Evolutionary conservation across 2,888 invertebrate genomes (phyloP).

Genomic region (Microchrysa polita): DNA sequence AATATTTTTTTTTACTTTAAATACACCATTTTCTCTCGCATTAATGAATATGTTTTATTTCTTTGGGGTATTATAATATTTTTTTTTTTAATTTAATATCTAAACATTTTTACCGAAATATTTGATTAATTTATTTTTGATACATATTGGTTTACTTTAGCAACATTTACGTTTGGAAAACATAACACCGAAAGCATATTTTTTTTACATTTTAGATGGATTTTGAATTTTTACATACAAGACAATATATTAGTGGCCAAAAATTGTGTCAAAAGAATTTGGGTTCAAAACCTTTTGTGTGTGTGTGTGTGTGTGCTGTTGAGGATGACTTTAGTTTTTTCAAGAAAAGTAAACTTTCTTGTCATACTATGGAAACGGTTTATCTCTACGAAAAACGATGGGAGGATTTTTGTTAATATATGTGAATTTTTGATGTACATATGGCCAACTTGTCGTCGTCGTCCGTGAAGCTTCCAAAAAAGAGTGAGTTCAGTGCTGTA

Average conservation of each 20-base stretch:
- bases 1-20: conserved; percentile 42
- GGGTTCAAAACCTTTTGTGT: conserved; percentile 1
- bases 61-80: conserved; percentile 1
- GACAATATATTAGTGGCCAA: neutral
- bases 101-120: neutral
- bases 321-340: too few relatives aligned
- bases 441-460: too few relatives aligned
- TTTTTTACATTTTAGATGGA: neutral
- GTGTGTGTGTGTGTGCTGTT: conserved; percentile 7
- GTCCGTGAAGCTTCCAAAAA: conserved; percentile 23
- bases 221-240: neutral
- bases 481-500: conserved; percentile 18
- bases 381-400: neutral
- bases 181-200: conserved; percentile 33
- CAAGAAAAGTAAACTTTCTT: neutral
- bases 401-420: neutral
- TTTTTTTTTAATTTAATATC: neutral
- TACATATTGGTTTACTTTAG: neutral
- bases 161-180: neutral
- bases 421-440: conserved; percentile 18
- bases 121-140: conserved; percentile 19
- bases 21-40: neutral
- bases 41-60: conserved; percentile 7
- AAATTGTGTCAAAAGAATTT: neutral
- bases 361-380: neutral